Base-by-base conservation (phyloP, 2,888 invertebrate genomes). In the Parnassius apollo region DNA sequence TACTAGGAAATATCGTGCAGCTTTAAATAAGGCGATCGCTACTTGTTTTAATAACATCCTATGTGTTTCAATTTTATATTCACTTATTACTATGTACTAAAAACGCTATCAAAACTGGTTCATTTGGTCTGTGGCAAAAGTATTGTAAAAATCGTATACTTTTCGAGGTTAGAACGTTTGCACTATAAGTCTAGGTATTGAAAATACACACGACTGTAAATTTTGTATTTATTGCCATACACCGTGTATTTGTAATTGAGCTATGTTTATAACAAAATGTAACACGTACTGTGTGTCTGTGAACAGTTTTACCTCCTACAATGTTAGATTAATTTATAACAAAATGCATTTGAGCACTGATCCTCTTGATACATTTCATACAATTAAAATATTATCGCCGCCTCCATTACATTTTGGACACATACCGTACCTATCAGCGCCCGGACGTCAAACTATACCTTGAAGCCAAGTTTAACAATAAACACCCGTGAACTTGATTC, bases 291-390 rank as follows among this genome's bases (percentile, higher is more conserved):
- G 78, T 80, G 77, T 74, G 72, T 71, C 69, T 74, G 49, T 66
- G 70, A 74, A 35, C 35, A 35, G 35, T 72, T 74, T 77, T 75
- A 77, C 76, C 76, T 83, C 66, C 69, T 71, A 67, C 57, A 65
- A 66, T 63, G 56, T 18, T 61, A 51, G 52, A 59, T 52, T 59
- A 45, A 66, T 69, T 82, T 84, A 49, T 49, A 86, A 84, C 75
- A 80, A 85, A 86, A 83, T 82, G 85, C 78, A 81, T 86, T 90
- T 90, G 90, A 90, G 90, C 90, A 90, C 88, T 83, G 83, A 80
- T 75, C 70, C 68, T 74, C 74, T 72, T 73, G 69, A 71, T 68
- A 71, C 65, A 65, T 68, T 70, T 68, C 65, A 70, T 65, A 65
- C 65, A 67, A 12, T 45, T 13, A 49, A 18, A 56, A 51, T 53